phyloP scores from a whole-genome alignment of 2,113 vertebrate genomes.

The Fregetta grallaria region DNA sequence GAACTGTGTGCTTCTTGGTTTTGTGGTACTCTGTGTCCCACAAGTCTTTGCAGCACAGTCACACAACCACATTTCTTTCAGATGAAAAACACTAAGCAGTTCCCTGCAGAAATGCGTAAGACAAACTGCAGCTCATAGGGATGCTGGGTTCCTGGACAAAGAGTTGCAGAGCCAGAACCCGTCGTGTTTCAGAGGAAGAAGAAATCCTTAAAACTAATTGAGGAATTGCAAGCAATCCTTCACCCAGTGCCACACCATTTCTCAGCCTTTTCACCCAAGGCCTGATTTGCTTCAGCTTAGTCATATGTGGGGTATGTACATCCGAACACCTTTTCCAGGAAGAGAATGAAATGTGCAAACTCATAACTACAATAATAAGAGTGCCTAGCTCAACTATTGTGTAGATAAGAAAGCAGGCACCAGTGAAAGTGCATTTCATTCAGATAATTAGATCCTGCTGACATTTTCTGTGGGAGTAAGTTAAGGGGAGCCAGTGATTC shows the following conservation, averaged over 20 bases:
- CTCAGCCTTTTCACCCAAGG: not conserved
- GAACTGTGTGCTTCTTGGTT: not conserved
- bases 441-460: constrained; percentile 51
- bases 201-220: not conserved
- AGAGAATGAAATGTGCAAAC: constrained; percentile 13
- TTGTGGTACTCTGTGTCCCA: not conserved
- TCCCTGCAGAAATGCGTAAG: not conserved
- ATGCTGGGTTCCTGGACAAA: not conserved
- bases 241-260: not conserved
- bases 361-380: not conserved
- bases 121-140: not conserved
- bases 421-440: constrained; percentile 36
- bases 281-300: not conserved
- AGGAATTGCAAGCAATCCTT: not conserved
- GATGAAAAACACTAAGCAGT: not conserved
- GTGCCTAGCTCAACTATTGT: not conserved
- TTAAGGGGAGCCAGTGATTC: constrained; percentile 5
- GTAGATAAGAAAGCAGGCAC: constrained; percentile 20
- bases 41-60: not conserved
- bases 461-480: constrained; percentile 52
- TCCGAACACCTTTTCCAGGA: constrained; percentile 10
- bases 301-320: not conserved
- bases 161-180: not conserved
- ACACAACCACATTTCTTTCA: not conserved
- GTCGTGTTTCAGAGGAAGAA: not conserved